Evolutionary conservation across 92 coral and sea anemone species (phyloP).

Genomic region (Montipora capitata): DNA sequence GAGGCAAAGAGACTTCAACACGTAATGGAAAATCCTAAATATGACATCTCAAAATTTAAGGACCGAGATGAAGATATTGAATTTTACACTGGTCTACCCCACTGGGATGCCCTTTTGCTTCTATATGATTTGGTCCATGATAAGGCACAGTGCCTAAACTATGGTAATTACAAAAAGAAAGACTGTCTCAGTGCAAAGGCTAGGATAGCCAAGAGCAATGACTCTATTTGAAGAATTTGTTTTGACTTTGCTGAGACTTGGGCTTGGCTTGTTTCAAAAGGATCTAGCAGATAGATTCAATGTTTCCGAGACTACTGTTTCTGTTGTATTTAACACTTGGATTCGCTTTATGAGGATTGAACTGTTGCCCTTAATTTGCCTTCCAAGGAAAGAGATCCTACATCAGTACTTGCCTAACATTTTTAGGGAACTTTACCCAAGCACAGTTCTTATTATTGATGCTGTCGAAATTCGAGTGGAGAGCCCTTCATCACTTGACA

Average conservation of each 20-base stretch:
- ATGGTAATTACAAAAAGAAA: slow-evolving; percentile 59
- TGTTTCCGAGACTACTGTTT: slow-evolving; percentile 59
- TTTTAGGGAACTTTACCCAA: slow-evolving; percentile 46
- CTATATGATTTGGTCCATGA: slow-evolving; percentile 9
- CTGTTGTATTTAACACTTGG: slow-evolving; percentile 50
- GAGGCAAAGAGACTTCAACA: slow-evolving; percentile 18
- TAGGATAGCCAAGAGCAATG: slow-evolving; percentile 47
- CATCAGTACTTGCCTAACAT: slow-evolving; percentile 67
- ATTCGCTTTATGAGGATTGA: slow-evolving; percentile 56
- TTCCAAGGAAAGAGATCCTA: slow-evolving; percentile 56
- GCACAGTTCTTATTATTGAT: slow-evolving; percentile 44
- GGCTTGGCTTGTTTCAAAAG: slow-evolving; percentile 50
- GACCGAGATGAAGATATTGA: slow-evolving; percentile 44
- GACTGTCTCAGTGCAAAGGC: slow-evolving; percentile 12
- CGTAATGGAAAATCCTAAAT: slow-evolving; percentile 8
- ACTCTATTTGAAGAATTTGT: slow-evolving; percentile 35
- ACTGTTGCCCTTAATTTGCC: slow-evolving; percentile 60
- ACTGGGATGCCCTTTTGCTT: slow-evolving; percentile 27
- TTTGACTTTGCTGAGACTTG: slow-evolving; percentile 31
- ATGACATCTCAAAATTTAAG: slow-evolving; percentile 38
- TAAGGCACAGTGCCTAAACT: slow-evolving; percentile 59
- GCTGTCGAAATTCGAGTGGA: slow-evolving; percentile 44
- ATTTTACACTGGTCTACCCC: slow-evolving; percentile 35
- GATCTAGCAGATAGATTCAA: slow-evolving; percentile 63
- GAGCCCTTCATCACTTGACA: slow-evolving; percentile 69